Conservation (phyloP, 1,140 invertebrate species). For the Druon quercuslanigerum region DNA sequence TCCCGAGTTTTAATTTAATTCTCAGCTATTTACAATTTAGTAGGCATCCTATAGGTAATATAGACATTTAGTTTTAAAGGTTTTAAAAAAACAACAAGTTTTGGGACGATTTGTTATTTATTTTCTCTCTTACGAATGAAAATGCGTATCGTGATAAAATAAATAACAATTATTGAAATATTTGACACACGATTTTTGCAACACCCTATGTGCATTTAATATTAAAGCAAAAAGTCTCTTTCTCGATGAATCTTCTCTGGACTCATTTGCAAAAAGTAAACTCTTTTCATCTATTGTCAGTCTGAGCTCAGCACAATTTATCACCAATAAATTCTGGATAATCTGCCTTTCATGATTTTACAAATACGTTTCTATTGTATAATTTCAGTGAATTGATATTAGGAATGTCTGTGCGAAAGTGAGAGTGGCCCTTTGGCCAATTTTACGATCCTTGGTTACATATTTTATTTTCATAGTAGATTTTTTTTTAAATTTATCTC, state of each 20-base stretch:
- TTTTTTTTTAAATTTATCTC: too few relatives aligned
- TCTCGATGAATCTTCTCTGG: conserved; percentile 7
- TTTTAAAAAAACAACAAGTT: too few relatives aligned
- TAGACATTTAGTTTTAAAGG: too few relatives aligned
- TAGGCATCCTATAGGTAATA: too few relatives aligned
- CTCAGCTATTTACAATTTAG: too few relatives aligned
- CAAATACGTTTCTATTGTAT: not conserved
- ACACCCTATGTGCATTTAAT: not conserved
- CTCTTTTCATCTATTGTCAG: not conserved
- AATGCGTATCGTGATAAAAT: not conserved
- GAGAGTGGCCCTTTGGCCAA: too few relatives aligned
- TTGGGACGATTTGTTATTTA: not conserved
- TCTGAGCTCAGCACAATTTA: conserved; percentile 3
- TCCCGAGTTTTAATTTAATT: too few relatives aligned
- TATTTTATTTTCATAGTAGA: too few relatives aligned
- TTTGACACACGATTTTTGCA: not conserved
- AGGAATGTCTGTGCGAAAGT: not conserved
- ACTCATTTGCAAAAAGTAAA: conserved; percentile 4
- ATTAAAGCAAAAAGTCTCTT: not conserved
- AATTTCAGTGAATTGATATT: not conserved
- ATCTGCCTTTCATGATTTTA: not conserved
- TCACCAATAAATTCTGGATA: conserved; percentile 3
- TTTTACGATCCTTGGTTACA: too few relatives aligned
- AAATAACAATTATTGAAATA: not conserved
- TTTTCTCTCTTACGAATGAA: not conserved